These are phyloP conservation scores for Ommatoiulus sabulosus DNA, from an alignment of 2,888 invertebrate species.

Conservation along the genomic window DNA sequence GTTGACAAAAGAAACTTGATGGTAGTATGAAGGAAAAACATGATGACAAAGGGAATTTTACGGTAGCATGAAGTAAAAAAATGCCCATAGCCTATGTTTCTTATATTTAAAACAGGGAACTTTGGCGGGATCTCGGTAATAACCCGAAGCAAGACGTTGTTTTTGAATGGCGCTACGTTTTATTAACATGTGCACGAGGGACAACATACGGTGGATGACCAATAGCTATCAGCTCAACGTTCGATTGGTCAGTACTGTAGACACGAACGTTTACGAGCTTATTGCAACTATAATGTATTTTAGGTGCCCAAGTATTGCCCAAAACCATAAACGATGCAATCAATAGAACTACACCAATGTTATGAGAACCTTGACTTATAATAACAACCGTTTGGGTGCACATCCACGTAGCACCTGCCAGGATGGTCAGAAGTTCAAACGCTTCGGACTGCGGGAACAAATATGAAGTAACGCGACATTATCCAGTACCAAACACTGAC, in stretches of 20 bases:
- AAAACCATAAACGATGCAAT: neutral
- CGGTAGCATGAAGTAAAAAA: neutral
- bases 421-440: neutral
- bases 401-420: neutral
- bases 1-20: too few relatives aligned
- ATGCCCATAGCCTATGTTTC: neutral
- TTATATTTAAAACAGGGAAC: neutral
- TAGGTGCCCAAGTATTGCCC: neutral
- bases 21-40: neutral
- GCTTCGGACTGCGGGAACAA: neutral
- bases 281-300: neutral
- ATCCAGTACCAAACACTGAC: neutral
- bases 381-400: neutral
- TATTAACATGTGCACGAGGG: neutral
- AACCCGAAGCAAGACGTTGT: neutral
- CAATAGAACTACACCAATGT: slow-evolving; percentile 11
- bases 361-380: slow-evolving; percentile 29
- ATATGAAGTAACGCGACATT: neutral
- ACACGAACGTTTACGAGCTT: neutral
- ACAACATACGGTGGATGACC: neutral
- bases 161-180: neutral
- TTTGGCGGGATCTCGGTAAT: neutral
- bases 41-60: neutral
- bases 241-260: neutral
- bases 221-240: neutral